A percentile compares a stretch with the other conserved stretches of the same genome.
These are phyloP conservation scores for Synanthedon andrenaeformis DNA, from an alignment of 2,888 invertebrate genomes.

Conservation along the genomic window DNA sequence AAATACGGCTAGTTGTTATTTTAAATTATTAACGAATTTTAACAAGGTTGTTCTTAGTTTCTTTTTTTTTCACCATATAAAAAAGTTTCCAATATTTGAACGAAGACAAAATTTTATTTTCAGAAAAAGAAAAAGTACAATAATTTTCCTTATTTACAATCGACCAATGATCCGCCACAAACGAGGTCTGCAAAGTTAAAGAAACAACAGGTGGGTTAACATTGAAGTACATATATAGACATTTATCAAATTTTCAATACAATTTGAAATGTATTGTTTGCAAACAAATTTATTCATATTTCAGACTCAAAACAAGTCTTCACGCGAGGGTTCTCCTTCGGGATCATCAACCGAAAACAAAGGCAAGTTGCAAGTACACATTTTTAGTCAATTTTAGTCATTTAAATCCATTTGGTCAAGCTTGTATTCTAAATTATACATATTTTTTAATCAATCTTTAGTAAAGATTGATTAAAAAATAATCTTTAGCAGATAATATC, in stretches of 20 bases:
- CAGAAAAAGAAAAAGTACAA: conserved; percentile 62
- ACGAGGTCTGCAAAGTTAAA: conserved; percentile 69
- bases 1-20: too few relatives aligned
- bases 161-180: conserved; percentile 58
- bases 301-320: conserved; percentile 36
- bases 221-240: neutral
- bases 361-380: conserved; percentile 20
- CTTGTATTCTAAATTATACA: neutral
- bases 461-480: too few relatives aligned
- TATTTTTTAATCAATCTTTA: neutral
- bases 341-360: conserved; percentile 55
- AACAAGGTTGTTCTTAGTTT: too few relatives aligned
- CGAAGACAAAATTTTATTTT: conserved; percentile 11
- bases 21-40: too few relatives aligned
- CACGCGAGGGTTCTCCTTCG: conserved; percentile 57
- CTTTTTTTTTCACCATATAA: too few relatives aligned
- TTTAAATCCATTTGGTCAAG: neutral
- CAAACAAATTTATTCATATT: too few relatives aligned
- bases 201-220: conserved; percentile 61
- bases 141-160: conserved; percentile 58
- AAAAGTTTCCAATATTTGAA: too few relatives aligned
- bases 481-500: too few relatives aligned
- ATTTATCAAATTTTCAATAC: conserved; percentile 27
- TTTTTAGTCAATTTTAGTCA: neutral
- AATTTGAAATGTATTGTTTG: too few relatives aligned